Conservation (phyloP, 1,140 invertebrate species). For the Orchesella cincta region DNA sequence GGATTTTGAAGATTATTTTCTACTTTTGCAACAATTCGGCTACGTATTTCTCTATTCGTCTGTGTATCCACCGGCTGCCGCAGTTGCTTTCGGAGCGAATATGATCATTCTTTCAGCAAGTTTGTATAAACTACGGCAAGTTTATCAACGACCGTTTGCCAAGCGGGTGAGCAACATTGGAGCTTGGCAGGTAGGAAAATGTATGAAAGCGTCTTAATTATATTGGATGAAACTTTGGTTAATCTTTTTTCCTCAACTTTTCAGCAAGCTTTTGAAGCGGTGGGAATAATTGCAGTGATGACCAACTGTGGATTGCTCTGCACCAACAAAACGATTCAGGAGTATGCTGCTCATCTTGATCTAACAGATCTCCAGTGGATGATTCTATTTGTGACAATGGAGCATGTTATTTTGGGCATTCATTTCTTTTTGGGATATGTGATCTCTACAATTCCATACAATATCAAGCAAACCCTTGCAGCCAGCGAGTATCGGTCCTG, state of each 20-base stretch:
- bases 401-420: neutral
- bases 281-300: neutral
- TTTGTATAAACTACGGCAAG: neutral
- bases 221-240: too few relatives aligned
- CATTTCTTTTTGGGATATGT: neutral
- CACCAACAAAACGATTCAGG: neutral
- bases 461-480: neutral
- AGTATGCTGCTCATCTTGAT: neutral
- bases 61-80: neutral
- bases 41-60: conserved; percentile 1
- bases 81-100: neutral
- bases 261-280: neutral
- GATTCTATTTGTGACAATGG: neutral
- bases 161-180: neutral
- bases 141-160: neutral
- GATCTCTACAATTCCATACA: neutral
- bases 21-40: neutral
- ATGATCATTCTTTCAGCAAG: neutral
- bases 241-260: too few relatives aligned
- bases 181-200: too few relatives aligned
- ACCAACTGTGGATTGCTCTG: neutral
- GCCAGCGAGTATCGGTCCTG: neutral
- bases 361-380: neutral
- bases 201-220: too few relatives aligned
- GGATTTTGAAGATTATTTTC: conserved; percentile 6